A percentile compares a stretch with the other conserved stretches of the same genome.
Evolutionary conservation across 2,113 vertebrate species (phyloP).

Genomic region (Pelodiscus sinensis): DNA sequence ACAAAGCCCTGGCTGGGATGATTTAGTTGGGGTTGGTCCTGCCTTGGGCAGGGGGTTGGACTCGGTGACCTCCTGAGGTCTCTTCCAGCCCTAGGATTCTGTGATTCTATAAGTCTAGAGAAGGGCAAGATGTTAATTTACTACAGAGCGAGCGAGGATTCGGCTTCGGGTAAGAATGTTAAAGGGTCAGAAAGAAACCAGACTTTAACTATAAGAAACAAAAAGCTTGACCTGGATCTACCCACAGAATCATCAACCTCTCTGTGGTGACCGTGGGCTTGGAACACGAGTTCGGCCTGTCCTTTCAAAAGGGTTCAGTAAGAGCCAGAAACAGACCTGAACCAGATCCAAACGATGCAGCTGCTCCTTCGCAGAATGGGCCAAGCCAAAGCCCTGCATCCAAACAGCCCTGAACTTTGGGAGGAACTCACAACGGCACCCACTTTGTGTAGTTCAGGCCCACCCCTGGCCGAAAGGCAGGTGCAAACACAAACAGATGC

Average conservation of each 20-base stretch:
- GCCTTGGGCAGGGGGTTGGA: too few relatives aligned
- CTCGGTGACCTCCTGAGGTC: too few relatives aligned
- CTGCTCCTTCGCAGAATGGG: conserved; percentile 38
- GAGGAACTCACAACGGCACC: conserved; percentile 47
- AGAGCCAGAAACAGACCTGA: conserved; percentile 12
- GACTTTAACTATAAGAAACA: background rate
- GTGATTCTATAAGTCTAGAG: too few relatives aligned
- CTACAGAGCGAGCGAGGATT: background rate
- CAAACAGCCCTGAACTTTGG: conserved; percentile 43
- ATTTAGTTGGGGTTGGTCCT: too few relatives aligned
- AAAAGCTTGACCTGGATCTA: background rate
- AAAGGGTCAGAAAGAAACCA: background rate
- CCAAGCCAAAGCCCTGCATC: conserved; percentile 48
- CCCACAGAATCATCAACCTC: background rate
- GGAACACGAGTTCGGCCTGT: background rate
- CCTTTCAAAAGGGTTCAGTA: background rate
- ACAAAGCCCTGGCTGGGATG: too few relatives aligned
- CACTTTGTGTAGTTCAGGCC: conserved; percentile 21
- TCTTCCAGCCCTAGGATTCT: too few relatives aligned
- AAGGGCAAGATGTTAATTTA: background rate
- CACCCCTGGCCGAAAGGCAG: conserved; percentile 17
- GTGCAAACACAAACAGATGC: conserved; percentile 63
- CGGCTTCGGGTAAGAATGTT: background rate
- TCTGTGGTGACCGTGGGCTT: background rate
- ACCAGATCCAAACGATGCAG: conserved; percentile 59